Conservation (phyloP, 2,888 invertebrate species). For the Tetrapedia diversipes region DNA sequence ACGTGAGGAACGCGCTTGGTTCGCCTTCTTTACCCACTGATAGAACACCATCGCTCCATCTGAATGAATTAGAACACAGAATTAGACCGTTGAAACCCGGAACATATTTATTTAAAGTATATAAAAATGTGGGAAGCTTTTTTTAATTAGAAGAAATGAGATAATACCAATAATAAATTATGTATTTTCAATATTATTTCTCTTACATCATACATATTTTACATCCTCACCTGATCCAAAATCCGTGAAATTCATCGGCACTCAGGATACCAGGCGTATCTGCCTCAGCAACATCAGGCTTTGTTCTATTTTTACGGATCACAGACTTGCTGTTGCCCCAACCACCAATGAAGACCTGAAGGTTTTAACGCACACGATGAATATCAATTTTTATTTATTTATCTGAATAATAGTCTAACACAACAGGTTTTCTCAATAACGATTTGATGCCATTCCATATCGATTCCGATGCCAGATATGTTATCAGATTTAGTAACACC, state of each 20-base stretch:
- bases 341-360: slow-evolving; percentile 92
- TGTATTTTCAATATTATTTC: too few relatives aligned
- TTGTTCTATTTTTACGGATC: slow-evolving; percentile 90
- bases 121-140: too few relatives aligned
- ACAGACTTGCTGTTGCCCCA: slow-evolving; percentile 94
- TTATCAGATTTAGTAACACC: too few relatives aligned
- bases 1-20: slow-evolving; percentile 88
- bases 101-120: not conserved
- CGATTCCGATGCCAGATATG: too few relatives aligned
- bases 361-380: not conserved
- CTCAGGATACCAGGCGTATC: slow-evolving; percentile 90
- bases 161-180: not conserved
- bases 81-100: not conserved
- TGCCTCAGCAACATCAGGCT: slow-evolving; percentile 89
- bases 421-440: not conserved
- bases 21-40: slow-evolving; percentile 90
- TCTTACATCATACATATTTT: too few relatives aligned
- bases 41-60: slow-evolving; percentile 81
- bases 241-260: slow-evolving; percentile 90
- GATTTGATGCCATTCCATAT: too few relatives aligned
- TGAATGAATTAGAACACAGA: slow-evolving; percentile 36
- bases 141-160: not conserved
- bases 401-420: not conserved
- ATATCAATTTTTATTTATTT: not conserved
- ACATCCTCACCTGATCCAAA: slow-evolving; percentile 92